Percentiles rank a stretch among this genome's conserved stretches.
These are phyloP conservation scores for Cryptoprocta ferox DNA, from an alignment of 2,797 vertebrate species.

Conservation along the genomic window DNA sequence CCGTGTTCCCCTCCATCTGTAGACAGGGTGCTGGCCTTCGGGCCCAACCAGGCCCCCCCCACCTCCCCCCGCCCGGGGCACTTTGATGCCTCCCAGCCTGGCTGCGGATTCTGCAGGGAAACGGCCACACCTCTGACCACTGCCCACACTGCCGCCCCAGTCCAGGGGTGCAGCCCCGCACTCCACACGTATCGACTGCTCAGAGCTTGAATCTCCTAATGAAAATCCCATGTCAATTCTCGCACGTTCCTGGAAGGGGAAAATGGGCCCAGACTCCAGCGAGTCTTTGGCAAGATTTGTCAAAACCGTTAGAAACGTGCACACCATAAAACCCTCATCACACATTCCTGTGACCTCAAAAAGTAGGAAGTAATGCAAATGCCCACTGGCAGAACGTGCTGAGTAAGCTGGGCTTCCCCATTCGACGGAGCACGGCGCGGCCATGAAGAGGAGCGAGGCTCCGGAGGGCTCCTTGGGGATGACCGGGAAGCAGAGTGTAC, in stretches of 20 bases:
- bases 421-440: rapidly evolving
- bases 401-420: rapidly evolving
- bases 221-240: background rate
- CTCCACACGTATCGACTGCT: background rate
- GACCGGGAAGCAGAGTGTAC: rapidly evolving
- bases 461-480: background rate
- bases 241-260: background rate
- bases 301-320: background rate
- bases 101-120: rapidly evolving
- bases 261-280: background rate
- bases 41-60: rapidly evolving
- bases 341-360: rapidly evolving
- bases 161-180: background rate
- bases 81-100: background rate
- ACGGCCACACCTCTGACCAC: rapidly evolving
- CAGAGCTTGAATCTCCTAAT: background rate
- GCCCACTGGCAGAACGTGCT: rapidly evolving
- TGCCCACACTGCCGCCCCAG: rapidly evolving
- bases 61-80: no score
- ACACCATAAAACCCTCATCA: rapidly evolving
- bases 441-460: rapidly evolving
- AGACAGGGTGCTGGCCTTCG: rapidly evolving
- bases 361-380: rapidly evolving
- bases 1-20: background rate
- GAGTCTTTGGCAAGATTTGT: background rate